Conservation (phyloP, 30 jellyfish, hydroid and myxozoan species). For the Cassiopea andromeda region DNA sequence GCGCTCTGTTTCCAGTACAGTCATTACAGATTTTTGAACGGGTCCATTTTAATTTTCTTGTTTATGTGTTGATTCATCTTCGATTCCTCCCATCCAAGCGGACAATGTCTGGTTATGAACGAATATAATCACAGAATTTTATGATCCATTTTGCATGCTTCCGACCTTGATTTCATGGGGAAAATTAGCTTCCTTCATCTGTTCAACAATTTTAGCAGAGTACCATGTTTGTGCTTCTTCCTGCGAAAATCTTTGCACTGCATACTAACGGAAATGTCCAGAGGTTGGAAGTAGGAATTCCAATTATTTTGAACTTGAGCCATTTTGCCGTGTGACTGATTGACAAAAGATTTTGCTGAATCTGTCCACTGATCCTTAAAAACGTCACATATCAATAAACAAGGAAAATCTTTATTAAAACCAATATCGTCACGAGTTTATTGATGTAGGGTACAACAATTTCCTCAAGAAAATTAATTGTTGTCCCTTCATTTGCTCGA, state of each 20-base stretch:
- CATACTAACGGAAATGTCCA: neutral
- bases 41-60: neutral
- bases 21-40: neutral
- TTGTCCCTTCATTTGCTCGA: neutral
- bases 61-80: neutral
- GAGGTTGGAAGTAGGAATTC: neutral
- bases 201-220: neutral
- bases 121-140: neutral
- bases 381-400: neutral
- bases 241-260: neutral
- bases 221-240: neutral
- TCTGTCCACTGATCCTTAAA: neutral
- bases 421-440: neutral
- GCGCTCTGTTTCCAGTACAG: neutral
- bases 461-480: neutral
- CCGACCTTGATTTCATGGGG: neutral
- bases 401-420: neutral
- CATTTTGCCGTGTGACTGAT: neutral
- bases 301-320: neutral
- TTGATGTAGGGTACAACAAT: neutral
- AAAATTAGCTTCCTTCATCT: neutral
- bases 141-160: neutral
- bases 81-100: neutral
- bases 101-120: neutral
- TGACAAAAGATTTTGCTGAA: neutral